phyloP scores from a whole-genome alignment of 1,140 invertebrate genomes.

The Lordiphosa stackelbergi region DNA sequence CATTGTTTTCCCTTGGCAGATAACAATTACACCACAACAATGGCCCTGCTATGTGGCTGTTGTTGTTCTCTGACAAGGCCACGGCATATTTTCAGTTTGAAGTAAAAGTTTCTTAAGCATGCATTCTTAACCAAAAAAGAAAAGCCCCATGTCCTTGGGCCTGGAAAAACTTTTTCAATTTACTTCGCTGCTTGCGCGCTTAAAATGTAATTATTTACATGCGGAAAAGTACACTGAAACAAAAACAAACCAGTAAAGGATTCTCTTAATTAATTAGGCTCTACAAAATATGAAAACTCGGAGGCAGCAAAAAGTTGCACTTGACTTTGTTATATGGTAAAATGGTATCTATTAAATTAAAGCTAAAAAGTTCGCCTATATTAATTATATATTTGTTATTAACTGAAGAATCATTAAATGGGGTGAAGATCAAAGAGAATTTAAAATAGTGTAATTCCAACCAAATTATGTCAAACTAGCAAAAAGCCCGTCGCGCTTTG shows the following conservation, averaged over 20 bases:
- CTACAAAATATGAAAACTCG: too few species aligned
- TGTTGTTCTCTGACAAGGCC: slow-evolving; percentile 44
- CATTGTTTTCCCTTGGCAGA: neutral
- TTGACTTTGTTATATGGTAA: too few species aligned
- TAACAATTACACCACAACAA: slow-evolving; percentile 15
- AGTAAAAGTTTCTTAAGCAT: slow-evolving; percentile 44
- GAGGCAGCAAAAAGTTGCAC: too few species aligned
- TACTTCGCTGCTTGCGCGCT: slow-evolving; percentile 50
- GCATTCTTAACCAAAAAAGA: slow-evolving; percentile 31
- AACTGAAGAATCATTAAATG: too few species aligned
- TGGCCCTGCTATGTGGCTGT: slow-evolving; percentile 22
- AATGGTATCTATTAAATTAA: too few species aligned
- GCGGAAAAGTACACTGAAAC: slow-evolving; percentile 10
- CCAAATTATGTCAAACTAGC: too few species aligned
- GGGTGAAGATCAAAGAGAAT: too few species aligned
- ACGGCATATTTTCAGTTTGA: slow-evolving; percentile 50
- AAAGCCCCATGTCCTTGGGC: slow-evolving; percentile 22
- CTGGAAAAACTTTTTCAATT: slow-evolving; percentile 64
- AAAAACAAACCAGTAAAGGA: neutral
- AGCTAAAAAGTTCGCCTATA: too few species aligned
- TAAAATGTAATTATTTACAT: slow-evolving; percentile 59
- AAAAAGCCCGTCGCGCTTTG: too few species aligned
- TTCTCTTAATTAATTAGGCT: too few species aligned
- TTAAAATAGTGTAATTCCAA: too few species aligned
- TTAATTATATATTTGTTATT: too few species aligned